Conservation (phyloP, 2,113 vertebrate genomes). For the Chunga burmeisteri region DNA sequence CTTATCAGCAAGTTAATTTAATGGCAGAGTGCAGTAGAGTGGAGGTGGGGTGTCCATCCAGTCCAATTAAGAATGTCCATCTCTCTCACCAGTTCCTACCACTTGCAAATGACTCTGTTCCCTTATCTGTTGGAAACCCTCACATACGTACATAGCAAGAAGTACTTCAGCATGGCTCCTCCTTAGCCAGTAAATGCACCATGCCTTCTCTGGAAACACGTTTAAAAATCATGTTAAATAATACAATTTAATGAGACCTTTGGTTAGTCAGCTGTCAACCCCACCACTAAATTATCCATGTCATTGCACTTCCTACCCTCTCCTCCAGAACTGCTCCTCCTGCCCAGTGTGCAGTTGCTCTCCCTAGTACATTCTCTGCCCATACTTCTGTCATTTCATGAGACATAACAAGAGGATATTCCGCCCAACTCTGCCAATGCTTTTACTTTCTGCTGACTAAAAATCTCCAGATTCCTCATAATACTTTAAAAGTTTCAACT, state of each 20-base stretch:
- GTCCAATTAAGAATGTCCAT: neutral
- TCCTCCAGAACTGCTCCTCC: neutral
- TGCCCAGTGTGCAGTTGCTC: neutral
- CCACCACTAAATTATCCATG: neutral
- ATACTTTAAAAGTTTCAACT: slow-evolving; percentile 10
- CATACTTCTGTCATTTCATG: neutral
- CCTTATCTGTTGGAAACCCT: neutral
- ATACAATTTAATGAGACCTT: neutral
- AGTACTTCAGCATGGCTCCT: neutral
- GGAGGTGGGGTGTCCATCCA: neutral
- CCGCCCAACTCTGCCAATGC: neutral
- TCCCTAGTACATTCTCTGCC: neutral
- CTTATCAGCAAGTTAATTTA: neutral
- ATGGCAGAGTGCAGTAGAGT: neutral
- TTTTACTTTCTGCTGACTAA: slow-evolving; percentile 50
- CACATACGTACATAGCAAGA: neutral
- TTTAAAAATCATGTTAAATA: neutral
- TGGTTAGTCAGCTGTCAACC: neutral
- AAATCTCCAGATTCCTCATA: slow-evolving; percentile 35
- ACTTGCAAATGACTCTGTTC: neutral
- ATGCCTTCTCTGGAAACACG: neutral
- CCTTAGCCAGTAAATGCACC: neutral
- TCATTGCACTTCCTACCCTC: neutral
- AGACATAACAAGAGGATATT: neutral
- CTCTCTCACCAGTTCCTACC: neutral